These are phyloP conservation scores for Melangyna quadrimaculata DNA, from an alignment of 2,888 invertebrate genomes.

Conservation along the genomic window DNA sequence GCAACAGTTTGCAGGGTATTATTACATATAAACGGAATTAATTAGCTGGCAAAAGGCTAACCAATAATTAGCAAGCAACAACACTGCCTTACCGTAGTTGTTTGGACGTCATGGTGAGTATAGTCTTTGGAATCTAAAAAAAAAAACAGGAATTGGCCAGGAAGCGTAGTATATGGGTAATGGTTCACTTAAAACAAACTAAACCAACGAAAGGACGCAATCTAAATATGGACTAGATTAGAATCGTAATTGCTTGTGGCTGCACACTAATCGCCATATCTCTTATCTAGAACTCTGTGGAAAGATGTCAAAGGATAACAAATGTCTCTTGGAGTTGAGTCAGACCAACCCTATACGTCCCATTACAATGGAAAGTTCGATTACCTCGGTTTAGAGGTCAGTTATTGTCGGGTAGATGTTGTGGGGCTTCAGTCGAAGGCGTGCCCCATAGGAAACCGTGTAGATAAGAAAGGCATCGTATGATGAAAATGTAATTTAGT, in stretches of 20 bases:
- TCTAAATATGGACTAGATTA: constrained; percentile 4
- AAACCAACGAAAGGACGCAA: not conserved
- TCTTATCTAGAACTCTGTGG: not conserved
- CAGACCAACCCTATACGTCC: not conserved
- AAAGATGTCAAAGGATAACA: not conserved
- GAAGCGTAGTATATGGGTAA: not conserved
- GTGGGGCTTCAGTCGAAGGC: constrained; percentile 53
- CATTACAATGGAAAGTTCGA: constrained; percentile 27
- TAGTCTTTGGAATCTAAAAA: not conserved
- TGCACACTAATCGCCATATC: not conserved
- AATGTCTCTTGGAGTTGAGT: not conserved
- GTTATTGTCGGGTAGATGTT: constrained; percentile 26
- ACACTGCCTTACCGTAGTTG: not conserved
- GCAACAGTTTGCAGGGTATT: not conserved
- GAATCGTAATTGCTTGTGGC: not conserved
- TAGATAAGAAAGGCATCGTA: constrained; percentile 36
- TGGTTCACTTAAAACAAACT: not conserved
- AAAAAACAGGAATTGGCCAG: not conserved
- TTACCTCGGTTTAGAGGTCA: constrained; percentile 55
- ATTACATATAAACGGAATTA: constrained; percentile 30
- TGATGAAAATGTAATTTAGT: constrained; percentile 10
- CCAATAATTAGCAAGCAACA: not conserved
- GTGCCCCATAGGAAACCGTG: constrained; percentile 20
- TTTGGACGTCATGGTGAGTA: not conserved
- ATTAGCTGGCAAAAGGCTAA: not conserved